These are phyloP conservation scores for Microtus californicus DNA, from an alignment of 2,797 vertebrate species.

Conservation along the genomic window DNA sequence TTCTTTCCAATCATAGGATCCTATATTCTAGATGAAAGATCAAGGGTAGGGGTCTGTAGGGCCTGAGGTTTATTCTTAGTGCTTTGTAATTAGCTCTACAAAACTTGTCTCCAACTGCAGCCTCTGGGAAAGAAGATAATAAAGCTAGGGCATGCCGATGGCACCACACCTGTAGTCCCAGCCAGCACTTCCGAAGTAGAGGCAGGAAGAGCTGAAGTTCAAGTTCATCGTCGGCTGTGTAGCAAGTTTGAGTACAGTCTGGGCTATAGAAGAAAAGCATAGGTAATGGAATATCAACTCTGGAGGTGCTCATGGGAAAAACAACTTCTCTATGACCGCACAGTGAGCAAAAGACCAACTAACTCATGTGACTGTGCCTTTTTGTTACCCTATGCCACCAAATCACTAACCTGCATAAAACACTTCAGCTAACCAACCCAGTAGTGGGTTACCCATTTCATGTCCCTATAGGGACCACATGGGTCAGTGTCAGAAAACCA, in stretches of 20 bases:
- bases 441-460: background rate
- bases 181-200: background rate
- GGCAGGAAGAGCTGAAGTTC: background rate
- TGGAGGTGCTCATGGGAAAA: rapidly evolving
- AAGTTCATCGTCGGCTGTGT: background rate
- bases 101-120: background rate
- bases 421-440: background rate
- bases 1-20: background rate
- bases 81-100: background rate
- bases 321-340: background rate
- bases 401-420: background rate
- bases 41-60: background rate
- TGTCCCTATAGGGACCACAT: background rate
- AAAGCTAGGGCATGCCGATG: background rate
- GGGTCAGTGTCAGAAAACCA: background rate
- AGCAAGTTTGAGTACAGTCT: background rate
- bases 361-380: background rate
- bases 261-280: background rate
- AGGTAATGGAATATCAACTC: background rate
- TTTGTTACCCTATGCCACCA: rapidly evolving
- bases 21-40: background rate
- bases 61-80: background rate
- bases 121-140: background rate
- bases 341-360: background rate
- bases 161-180: background rate